Evolutionary conservation across 2,113 vertebrate genomes (phyloP).

Genomic region (Solea solea): DNA sequence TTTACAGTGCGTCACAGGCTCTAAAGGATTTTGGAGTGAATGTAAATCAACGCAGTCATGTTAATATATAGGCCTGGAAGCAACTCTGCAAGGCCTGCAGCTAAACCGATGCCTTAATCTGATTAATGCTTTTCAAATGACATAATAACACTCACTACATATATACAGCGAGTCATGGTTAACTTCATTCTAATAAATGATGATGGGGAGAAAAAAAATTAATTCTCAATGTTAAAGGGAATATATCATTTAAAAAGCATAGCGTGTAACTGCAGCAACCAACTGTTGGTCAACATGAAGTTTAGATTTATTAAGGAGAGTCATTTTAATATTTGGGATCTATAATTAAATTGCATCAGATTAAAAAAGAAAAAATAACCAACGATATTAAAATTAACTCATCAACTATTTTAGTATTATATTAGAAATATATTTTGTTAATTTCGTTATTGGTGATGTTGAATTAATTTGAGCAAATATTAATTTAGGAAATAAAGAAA

Average conservation of each 20-base stretch:
- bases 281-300: too few species aligned
- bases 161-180: neutral
- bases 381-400: too few species aligned
- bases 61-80: constrained; percentile 48
- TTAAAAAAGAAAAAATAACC: too few species aligned
- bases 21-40: constrained; percentile 37
- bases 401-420: too few species aligned
- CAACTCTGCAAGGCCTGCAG: constrained; percentile 35
- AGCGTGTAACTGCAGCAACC: too few species aligned
- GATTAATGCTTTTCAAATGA: neutral
- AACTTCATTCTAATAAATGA: neutral
- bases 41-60: constrained; percentile 53
- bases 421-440: neutral
- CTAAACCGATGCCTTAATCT: neutral
- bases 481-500: neutral
- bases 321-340: too few species aligned
- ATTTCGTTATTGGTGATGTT: neutral
- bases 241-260: too few species aligned
- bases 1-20: constrained; percentile 35
- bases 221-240: too few species aligned
- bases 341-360: too few species aligned
- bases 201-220: too few species aligned
- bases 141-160: neutral
- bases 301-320: too few species aligned
- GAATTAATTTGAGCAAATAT: neutral